phyloP scores from a whole-genome alignment of 2,888 invertebrate species.

The Tryphoninae sp. region DNA sequence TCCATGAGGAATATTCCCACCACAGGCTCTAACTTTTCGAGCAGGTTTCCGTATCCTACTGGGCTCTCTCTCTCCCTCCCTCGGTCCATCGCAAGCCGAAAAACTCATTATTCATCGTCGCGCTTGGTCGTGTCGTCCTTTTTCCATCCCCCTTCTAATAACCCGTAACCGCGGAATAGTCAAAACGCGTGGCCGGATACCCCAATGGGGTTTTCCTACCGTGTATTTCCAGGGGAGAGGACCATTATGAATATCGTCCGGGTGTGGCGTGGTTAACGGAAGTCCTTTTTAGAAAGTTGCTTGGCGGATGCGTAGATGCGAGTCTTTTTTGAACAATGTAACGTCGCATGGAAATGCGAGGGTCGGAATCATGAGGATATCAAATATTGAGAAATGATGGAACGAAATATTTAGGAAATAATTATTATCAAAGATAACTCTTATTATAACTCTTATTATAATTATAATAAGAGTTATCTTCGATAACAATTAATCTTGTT shows the following conservation, averaged over 20 bases:
- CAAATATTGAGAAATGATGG: no score
- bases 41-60: constrained; percentile 8
- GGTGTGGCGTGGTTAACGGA: constrained; percentile 26
- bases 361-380: not conserved
- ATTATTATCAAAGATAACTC: no score
- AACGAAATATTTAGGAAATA: no score
- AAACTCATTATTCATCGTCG: constrained; percentile 54
- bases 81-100: constrained; percentile 25
- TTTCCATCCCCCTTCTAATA: constrained; percentile 56
- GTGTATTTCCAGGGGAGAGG: not conserved
- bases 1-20: not conserved
- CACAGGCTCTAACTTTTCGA: not conserved
- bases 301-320: not conserved
- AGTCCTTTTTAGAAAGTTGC: constrained; percentile 32
- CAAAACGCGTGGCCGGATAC: constrained; percentile 56
- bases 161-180: constrained; percentile 61
- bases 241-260: constrained; percentile 34
- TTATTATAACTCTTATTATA: no score
- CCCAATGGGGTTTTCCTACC: constrained; percentile 42
- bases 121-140: constrained; percentile 14
- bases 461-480: no score
- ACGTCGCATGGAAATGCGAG: not conserved
- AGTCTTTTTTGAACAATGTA: constrained; percentile 12
- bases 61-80: constrained; percentile 25
- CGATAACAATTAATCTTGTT: no score